Conservation (phyloP, 2,797 vertebrate genomes). For the Rhinella marina region DNA sequence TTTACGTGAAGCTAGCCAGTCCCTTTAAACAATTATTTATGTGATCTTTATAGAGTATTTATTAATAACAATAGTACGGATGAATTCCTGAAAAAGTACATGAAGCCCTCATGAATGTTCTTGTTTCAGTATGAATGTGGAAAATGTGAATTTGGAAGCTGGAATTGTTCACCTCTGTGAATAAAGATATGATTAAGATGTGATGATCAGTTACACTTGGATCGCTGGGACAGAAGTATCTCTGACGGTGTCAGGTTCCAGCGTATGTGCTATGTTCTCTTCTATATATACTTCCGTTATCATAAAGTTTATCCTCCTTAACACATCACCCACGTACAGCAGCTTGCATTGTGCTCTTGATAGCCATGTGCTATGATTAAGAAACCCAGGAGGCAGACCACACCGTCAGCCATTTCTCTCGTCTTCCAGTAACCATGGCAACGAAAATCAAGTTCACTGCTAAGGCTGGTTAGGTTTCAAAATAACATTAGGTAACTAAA, state of each 20-base stretch:
- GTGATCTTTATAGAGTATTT: too few species aligned
- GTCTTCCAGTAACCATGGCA: constrained; percentile 51
- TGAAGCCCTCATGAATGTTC: too few species aligned
- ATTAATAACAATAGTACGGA: too few species aligned
- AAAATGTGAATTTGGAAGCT: too few species aligned
- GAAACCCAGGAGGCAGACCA: constrained; percentile 21
- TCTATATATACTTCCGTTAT: constrained; percentile 10
- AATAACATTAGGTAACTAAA: constrained; percentile 1
- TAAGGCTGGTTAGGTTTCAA: constrained; percentile 17
- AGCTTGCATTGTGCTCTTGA: constrained; percentile 28
- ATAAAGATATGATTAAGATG: background rate
- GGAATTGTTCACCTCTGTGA: background rate
- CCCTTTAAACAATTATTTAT: too few species aligned
- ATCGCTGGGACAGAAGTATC: background rate
- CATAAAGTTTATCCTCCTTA: constrained; percentile 10
- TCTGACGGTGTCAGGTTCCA: background rate
- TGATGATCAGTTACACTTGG: background rate
- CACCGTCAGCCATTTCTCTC: constrained; percentile 36
- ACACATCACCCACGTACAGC: constrained; percentile 47
- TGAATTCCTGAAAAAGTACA: too few species aligned
- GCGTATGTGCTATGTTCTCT: constrained; percentile 21
- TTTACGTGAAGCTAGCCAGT: too few species aligned
- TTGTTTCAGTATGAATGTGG: too few species aligned
- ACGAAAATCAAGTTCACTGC: constrained; percentile 31
- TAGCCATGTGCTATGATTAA: constrained; percentile 32